Conservation (phyloP, 2,888 invertebrate genomes). For the Pecten maximus region DNA sequence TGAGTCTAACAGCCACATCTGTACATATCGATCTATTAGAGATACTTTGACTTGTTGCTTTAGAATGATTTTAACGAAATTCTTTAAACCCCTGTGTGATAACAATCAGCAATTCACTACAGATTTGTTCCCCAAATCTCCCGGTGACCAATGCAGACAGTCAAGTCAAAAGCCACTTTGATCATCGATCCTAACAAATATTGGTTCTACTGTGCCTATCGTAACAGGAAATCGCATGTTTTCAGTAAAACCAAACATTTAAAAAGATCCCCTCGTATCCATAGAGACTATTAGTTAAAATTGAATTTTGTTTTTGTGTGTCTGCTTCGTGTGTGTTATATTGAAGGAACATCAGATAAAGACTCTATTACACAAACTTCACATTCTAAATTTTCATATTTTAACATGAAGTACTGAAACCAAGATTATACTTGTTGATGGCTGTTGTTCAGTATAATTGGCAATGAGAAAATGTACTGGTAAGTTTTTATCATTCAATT, state of each 20-base stretch:
- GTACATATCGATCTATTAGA: neutral
- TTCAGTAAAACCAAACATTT: neutral
- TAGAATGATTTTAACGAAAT: neutral
- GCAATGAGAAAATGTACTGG: no score
- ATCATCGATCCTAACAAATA: neutral
- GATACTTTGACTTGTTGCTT: neutral
- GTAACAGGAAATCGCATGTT: neutral
- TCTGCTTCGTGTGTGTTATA: neutral
- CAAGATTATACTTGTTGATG: no score
- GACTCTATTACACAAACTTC: neutral
- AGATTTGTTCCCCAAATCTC: neutral
- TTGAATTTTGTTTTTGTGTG: constrained; percentile 14
- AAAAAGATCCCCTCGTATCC: neutral
- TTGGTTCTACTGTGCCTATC: neutral
- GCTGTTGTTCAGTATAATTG: no score
- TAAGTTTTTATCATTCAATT: no score
- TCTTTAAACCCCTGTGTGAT: neutral
- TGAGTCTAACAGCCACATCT: neutral
- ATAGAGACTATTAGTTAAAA: neutral
- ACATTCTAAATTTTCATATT: neutral
- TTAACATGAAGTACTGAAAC: no score
- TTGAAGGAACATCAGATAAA: neutral
- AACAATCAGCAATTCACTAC: constrained; percentile 2
- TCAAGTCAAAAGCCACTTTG: neutral
- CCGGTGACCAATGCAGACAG: neutral